Evolutionary conservation across 92 coral and sea anemone species (phyloP).

Genomic region (Heteractis magnifica): DNA sequence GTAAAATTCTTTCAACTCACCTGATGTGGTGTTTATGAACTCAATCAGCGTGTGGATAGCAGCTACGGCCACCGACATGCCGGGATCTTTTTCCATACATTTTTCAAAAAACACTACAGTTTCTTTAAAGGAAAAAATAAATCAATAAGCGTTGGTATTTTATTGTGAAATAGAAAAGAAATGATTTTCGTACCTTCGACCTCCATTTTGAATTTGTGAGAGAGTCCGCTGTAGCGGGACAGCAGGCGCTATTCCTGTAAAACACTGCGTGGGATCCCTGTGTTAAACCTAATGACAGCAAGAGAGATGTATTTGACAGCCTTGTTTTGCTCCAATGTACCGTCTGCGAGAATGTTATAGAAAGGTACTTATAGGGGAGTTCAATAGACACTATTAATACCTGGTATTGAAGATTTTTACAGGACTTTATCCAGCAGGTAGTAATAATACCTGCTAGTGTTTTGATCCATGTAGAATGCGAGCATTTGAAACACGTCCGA

Average conservation of each 20-base stretch:
- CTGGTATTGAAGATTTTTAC: too few species aligned
- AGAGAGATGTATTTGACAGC: too few species aligned
- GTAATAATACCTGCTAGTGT: too few species aligned
- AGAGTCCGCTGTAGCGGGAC: slow-evolving; percentile 41
- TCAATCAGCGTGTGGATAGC: slow-evolving; percentile 90
- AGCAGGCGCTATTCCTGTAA: background rate
- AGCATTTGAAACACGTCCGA: too few species aligned
- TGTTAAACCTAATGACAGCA: background rate
- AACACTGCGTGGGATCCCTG: background rate
- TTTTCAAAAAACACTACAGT: slow-evolving; percentile 76
- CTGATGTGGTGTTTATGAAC: slow-evolving; percentile 74
- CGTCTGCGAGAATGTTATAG: too few species aligned
- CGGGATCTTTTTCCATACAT: slow-evolving; percentile 88
- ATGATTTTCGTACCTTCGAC: slow-evolving; percentile 65
- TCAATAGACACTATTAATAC: too few species aligned
- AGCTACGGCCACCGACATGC: slow-evolving; percentile 87
- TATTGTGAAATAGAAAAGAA: background rate
- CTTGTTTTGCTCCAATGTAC: background rate
- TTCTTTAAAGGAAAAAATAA: slow-evolving; percentile 44
- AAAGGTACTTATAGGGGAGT: too few species aligned
- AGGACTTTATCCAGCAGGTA: too few species aligned
- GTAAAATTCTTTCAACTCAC: slow-evolving; percentile 7
- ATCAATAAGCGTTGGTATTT: background rate
- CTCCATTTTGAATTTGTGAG: slow-evolving; percentile 68
- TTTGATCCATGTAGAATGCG: too few species aligned